phyloP scores from a whole-genome alignment of 2,888 invertebrate genomes.

The Clistopyga incitator region DNA sequence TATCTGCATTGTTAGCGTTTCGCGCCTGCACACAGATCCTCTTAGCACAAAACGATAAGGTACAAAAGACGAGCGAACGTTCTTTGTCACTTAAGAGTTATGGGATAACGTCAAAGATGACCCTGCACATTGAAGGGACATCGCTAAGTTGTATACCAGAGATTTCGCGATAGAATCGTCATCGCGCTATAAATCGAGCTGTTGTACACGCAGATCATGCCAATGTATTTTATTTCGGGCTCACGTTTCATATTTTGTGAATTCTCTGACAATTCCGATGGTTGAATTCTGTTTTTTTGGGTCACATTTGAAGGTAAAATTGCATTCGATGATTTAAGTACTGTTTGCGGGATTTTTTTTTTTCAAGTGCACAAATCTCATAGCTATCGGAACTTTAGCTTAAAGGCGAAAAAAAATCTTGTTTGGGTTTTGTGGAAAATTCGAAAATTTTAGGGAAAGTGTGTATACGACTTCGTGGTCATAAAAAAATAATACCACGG shows the following conservation, averaged over 20 bases:
- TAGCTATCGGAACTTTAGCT: no score
- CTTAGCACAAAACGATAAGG: slow-evolving; percentile 32
- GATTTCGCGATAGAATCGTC: slow-evolving; percentile 39
- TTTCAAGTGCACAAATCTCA: no score
- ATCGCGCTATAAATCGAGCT: slow-evolving; percentile 4
- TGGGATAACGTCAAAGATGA: slow-evolving; percentile 49
- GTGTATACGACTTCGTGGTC: no score
- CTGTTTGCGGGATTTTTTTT: no score
- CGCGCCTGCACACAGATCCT: slow-evolving; percentile 31
- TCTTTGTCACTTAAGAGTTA: slow-evolving; percentile 30
- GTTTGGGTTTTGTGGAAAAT: no score
- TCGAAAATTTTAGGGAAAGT: no score
- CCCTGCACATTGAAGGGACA: slow-evolving; percentile 27
- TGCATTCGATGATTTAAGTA: no score
- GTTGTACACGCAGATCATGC: background rate
- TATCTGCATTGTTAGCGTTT: slow-evolving; percentile 21
- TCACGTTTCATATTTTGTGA: background rate
- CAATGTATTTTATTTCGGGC: background rate
- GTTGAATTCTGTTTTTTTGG: background rate
- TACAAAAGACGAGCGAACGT: slow-evolving; percentile 29
- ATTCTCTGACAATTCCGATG: background rate
- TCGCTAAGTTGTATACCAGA: background rate
- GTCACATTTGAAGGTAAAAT: no score
- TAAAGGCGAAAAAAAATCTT: no score
- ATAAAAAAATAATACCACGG: no score